These are phyloP conservation scores for Drosophila setifemur DNA, from an alignment of 1,140 invertebrate species.

Conservation along the genomic window DNA sequence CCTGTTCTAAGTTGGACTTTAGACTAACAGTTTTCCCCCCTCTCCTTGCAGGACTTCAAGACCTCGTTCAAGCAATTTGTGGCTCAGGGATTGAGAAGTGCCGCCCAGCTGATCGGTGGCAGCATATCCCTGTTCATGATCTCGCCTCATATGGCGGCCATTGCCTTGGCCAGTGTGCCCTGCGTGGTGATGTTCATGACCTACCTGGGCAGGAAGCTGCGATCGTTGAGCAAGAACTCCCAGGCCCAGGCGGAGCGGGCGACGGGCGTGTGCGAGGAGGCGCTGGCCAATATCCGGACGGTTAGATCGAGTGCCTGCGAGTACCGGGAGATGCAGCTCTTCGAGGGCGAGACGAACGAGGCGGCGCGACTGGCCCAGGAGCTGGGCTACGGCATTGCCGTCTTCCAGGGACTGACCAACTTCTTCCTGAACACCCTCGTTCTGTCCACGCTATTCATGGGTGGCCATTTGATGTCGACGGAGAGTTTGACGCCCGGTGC, in stretches of 20 bases:
- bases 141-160: slow-evolving; percentile 93
- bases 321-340: slow-evolving; percentile 90
- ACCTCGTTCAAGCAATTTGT: slow-evolving; percentile 96
- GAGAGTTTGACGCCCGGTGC: slow-evolving; percentile 92
- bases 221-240: slow-evolving; percentile 69
- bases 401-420: slow-evolving; percentile 93
- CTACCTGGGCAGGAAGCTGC: slow-evolving; percentile 63
- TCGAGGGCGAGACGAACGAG: slow-evolving; percentile 88
- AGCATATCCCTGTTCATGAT: slow-evolving; percentile 84
- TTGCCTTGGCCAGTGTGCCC: slow-evolving; percentile 92
- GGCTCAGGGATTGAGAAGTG: slow-evolving; percentile 93
- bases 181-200: slow-evolving; percentile 88
- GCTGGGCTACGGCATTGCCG: slow-evolving; percentile 94
- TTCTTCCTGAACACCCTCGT: slow-evolving; percentile 93
- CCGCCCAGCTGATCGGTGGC: slow-evolving; percentile 88
- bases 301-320: slow-evolving; percentile 97
- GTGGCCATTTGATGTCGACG: slow-evolving; percentile 92
- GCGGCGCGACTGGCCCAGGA: slow-evolving; percentile 88
- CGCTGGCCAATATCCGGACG: slow-evolving; percentile 95
- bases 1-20: too few species aligned
- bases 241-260: slow-evolving; percentile 89
- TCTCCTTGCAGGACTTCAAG: slow-evolving; percentile 97
- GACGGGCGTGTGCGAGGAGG: slow-evolving; percentile 95
- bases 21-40: too few species aligned
- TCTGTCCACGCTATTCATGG: slow-evolving; percentile 93